A percentile compares a stretch with the other conserved stretches of the same genome.
Conservation (phyloP, 2,113 vertebrate species). For the Mesitornis unicolor region DNA sequence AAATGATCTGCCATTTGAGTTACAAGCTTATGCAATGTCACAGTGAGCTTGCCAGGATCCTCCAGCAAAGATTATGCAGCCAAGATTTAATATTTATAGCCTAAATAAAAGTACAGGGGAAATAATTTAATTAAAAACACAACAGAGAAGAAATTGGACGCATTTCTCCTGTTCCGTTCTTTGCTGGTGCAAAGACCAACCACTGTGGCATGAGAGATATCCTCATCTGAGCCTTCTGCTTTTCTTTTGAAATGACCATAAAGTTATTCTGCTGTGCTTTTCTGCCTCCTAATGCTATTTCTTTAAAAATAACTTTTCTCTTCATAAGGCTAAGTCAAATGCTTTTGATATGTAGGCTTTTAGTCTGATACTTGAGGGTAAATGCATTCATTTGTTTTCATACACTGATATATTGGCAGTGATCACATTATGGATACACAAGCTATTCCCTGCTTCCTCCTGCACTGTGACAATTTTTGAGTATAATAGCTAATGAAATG, state of each 20-base stretch:
- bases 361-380: not conserved
- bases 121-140: not conserved
- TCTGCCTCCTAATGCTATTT: not conserved
- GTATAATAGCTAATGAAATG: not conserved
- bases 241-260: not conserved
- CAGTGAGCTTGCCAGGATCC: not conserved
- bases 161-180: not conserved
- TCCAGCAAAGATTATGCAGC: not conserved
- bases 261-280: not conserved
- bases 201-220: not conserved
- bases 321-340: not conserved
- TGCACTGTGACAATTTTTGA: not conserved
- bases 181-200: not conserved
- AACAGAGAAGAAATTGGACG: not conserved
- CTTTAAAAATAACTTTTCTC: not conserved
- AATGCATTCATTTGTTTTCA: slow-evolving; percentile 26
- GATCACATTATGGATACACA: not conserved
- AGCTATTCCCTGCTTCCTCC: not conserved
- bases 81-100: not conserved
- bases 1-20: not conserved
- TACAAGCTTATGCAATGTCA: not conserved
- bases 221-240: not conserved
- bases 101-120: not conserved
- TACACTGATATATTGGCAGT: not conserved
- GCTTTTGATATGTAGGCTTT: not conserved